phyloP scores from a whole-genome alignment of 1,140 invertebrate species.

The Hermetia illucens region DNA sequence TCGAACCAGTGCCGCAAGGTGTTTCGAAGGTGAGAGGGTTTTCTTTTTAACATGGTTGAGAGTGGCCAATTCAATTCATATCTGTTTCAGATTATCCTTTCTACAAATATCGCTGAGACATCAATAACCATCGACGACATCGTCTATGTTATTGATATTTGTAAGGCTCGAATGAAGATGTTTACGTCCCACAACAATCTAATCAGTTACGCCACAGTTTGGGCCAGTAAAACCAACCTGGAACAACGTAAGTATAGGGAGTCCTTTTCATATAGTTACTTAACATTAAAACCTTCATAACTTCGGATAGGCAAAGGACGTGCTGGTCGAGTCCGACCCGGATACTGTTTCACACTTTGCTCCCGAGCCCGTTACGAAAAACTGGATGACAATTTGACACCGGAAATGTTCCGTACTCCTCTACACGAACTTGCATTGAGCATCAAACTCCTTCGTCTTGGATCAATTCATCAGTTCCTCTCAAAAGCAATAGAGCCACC shows the following conservation, averaged over 20 bases:
- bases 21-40: conserved; percentile 46
- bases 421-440: conserved; percentile 78
- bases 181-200: conserved; percentile 94
- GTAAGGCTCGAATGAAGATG: conserved; percentile 90
- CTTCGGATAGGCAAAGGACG: conserved; percentile 80
- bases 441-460: conserved; percentile 66
- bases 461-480: conserved; percentile 81
- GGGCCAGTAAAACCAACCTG: conserved; percentile 83
- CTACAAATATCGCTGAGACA: conserved; percentile 87
- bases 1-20: conserved; percentile 55
- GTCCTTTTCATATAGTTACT: not conserved
- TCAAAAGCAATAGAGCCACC: conserved; percentile 89
- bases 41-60: not conserved
- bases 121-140: conserved; percentile 96
- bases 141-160: conserved; percentile 89
- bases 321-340: conserved; percentile 76
- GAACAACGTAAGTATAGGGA: conserved; percentile 64
- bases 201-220: conserved; percentile 86
- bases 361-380: conserved; percentile 54
- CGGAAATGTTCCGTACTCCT: conserved; percentile 92
- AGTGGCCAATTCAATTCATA: not conserved
- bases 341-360: conserved; percentile 82
- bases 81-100: conserved; percentile 48
- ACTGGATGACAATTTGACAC: conserved; percentile 81
- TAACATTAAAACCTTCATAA: conserved; percentile 3